These are phyloP conservation scores for Vulpes lagopus DNA, from an alignment of 2,113 vertebrate species.

Conservation along the genomic window DNA sequence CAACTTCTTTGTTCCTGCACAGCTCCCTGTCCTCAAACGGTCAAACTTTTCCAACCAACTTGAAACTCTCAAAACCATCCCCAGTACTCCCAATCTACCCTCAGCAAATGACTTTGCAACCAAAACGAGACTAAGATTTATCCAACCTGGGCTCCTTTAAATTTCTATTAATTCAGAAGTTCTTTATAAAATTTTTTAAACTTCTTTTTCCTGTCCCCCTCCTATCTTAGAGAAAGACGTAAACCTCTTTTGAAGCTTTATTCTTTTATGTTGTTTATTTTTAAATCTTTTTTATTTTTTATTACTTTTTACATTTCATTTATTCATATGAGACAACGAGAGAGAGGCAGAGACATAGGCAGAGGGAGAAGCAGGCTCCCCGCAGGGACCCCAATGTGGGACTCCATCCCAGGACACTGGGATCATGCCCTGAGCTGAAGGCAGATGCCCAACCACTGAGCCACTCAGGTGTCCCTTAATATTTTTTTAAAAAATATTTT, in stretches of 20 bases:
- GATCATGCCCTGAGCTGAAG: too few relatives aligned
- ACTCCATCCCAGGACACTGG: too few relatives aligned
- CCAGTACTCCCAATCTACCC: not conserved
- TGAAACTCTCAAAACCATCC: not conserved
- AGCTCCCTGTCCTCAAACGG: not conserved
- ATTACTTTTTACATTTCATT: too few relatives aligned
- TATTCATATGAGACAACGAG: too few relatives aligned
- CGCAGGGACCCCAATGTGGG: too few relatives aligned
- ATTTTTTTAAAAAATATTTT: too few relatives aligned
- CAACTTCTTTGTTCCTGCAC: not conserved
- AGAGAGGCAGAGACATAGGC: too few relatives aligned
- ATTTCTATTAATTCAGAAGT: constrained; percentile 31
- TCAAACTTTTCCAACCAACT: not conserved
- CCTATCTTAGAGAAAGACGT: not conserved
- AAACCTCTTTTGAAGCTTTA: not conserved
- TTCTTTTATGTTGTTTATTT: not conserved
- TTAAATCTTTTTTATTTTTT: not conserved
- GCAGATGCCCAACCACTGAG: too few relatives aligned
- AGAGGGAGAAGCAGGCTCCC: too few relatives aligned
- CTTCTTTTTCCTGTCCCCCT: not conserved
- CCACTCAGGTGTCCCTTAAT: too few relatives aligned
- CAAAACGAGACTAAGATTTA: not conserved
- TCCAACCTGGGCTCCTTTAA: not conserved
- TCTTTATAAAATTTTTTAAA: not conserved
- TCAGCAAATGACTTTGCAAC: not conserved